Evolutionary conservation across 1,140 invertebrate genomes (phyloP).

Genomic region (Eriocheir sinensis): DNA sequence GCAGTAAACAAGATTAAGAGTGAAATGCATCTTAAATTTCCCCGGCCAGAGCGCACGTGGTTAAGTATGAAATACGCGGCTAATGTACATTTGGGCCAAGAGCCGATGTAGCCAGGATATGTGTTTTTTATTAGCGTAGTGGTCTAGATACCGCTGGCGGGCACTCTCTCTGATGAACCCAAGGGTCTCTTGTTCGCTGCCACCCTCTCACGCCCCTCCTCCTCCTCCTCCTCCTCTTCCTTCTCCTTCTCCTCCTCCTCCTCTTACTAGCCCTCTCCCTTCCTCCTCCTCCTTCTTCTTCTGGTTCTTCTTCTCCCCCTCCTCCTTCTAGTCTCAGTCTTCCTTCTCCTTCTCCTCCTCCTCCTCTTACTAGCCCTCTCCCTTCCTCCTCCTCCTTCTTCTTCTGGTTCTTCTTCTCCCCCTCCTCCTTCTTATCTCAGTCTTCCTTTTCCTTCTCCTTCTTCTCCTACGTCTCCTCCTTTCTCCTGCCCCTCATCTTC

Average conservation of each 20-base stretch:
- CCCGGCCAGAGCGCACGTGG: conserved; percentile 60
- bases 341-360: not conserved
- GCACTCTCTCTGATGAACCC: conserved; percentile 73
- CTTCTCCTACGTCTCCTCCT: not conserved
- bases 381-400: not conserved
- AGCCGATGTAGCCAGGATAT: conserved; percentile 72
- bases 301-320: not conserved
- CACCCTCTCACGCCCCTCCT: not conserved
- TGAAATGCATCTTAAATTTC: conserved; percentile 63
- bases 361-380: not conserved
- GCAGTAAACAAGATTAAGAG: conserved; percentile 63
- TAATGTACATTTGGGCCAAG: conserved; percentile 74
- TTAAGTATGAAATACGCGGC: conserved; percentile 74
- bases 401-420: not conserved
- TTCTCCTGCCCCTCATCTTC: not conserved
- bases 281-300: not conserved
- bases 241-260: not conserved
- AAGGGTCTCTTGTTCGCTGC: conserved; percentile 35
- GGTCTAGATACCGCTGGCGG: conserved; percentile 69
- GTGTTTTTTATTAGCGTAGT: conserved; percentile 74
- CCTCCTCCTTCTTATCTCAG: no score
- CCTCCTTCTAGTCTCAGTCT: not conserved
- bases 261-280: not conserved
- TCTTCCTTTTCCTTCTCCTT: not conserved
- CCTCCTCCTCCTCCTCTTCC: not conserved